Evolutionary conservation across 2,888 invertebrate genomes (phyloP), one percentile per base, ranked within the genome.

Genomic region (Elegia similella): DNA sequence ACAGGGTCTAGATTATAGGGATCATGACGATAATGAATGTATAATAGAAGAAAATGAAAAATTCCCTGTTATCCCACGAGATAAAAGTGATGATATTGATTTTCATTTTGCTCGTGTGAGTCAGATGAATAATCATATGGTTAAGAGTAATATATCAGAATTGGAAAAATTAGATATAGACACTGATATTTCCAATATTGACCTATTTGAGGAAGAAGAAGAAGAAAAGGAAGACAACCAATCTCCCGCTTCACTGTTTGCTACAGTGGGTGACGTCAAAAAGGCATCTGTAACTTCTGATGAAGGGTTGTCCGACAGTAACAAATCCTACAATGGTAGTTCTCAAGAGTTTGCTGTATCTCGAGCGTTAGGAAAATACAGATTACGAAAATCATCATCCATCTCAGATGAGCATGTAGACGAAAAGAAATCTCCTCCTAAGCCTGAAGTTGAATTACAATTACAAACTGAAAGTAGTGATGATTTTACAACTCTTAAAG

Each of bases 261-360:
- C 95, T 6, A 96, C 96, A 0, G 92, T 96, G 1, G 96, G 96
- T 16, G 96, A 96, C 62, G 93, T 94, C 0, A 95, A 95, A 84
- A 93, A 94, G 66, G 92, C 93, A 47, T 90, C 93, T 0, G 90
- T 88, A 29, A 88, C 92, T 32, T 93, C 93, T 17, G 95, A 95
- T 65, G 95, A 95, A 74, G 81, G 81, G 17, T 88, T 92, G 16
- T 93, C 87, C 64, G 93, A 93, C 62, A 92, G 87, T 52, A 89
- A 84, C 62, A 90, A 90, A 65, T 86, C 91, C 1, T 93, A 93
- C 58, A 92, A 93, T 60, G 94, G 94, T 16, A 93, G 95, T 13
- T 95, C 95, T 8, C 95, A 96, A 93, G 96, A 96, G 76, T 96
- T 96, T 81, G 96, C 96, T 0, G 96, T 96, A 0, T 96, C 96